Evolutionary conservation across 2,797 vertebrate species (phyloP).

Genomic region (Rhadinocentrus ornatus): DNA sequence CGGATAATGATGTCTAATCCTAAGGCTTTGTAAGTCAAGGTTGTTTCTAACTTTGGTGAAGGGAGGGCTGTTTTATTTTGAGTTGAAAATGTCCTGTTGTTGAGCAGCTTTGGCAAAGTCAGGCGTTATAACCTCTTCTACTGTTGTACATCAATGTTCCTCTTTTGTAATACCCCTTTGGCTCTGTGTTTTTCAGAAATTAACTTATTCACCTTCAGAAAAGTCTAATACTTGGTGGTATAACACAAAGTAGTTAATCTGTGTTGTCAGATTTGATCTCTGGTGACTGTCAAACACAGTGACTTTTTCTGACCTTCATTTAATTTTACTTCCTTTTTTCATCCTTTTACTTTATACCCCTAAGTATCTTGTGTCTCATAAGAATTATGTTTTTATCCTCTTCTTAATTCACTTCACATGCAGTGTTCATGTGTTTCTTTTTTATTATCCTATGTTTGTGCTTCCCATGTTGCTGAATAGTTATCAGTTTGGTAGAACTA

Average conservation of each 20-base stretch:
- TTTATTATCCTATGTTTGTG: conserved; percentile 12
- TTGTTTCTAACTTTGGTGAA: conserved; percentile 2
- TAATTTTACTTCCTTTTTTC: conserved; percentile 15
- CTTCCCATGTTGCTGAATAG: conserved; percentile 33
- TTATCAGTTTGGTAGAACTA: conserved; percentile 19
- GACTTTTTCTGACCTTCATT: conserved; percentile 18
- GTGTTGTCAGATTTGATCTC: conserved; percentile 15
- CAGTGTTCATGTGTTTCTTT: conserved; percentile 35
- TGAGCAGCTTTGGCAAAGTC: conserved; percentile 24
- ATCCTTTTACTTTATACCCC: conserved; percentile 8
- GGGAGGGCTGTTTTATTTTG: conserved; percentile 19
- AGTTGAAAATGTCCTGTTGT: conserved; percentile 27
- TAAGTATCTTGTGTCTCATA: conserved; percentile 16
- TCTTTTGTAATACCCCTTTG: conserved; percentile 16
- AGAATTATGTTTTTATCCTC: conserved; percentile 20
- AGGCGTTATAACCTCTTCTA: background rate
- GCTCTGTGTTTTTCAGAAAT: conserved; percentile 21
- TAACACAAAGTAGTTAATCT: background rate
- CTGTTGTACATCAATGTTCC: conserved; percentile 19
- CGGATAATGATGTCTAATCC: conserved; percentile 29
- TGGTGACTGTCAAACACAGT: conserved; percentile 10
- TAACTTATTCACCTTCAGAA: conserved; percentile 8
- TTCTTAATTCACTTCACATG: conserved; percentile 40
- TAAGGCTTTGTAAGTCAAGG: conserved; percentile 11
- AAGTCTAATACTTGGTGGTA: conserved; percentile 6